A percentile compares a stretch with the other conserved stretches of the same genome.
These are phyloP conservation scores for Zaprionus camerounensis DNA, from an alignment of 1,140 invertebrate species.

Conservation along the genomic window DNA sequence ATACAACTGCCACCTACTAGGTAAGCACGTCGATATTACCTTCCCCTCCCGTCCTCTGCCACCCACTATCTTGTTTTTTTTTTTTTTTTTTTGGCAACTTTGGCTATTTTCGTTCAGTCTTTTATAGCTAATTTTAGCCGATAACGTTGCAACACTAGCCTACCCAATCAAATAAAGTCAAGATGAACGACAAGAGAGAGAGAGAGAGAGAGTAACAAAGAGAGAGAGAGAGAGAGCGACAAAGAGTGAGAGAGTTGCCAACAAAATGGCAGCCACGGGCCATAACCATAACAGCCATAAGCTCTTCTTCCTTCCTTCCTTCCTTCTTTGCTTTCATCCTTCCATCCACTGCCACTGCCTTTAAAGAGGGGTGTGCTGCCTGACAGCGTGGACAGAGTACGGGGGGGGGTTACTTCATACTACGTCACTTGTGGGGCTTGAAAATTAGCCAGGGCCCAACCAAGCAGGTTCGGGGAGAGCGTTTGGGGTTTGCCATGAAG, in stretches of 20 bases:
- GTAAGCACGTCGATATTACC: neutral
- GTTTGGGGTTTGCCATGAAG: neutral
- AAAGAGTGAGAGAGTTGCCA: neutral
- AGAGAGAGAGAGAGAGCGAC: neutral
- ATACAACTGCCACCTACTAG: slow-evolving; percentile 9
- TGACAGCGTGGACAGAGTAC: neutral
- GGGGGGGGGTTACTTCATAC: neutral
- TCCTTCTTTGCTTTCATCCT: neutral
- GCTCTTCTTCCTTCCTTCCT: neutral
- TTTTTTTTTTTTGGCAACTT: slow-evolving; percentile 11
- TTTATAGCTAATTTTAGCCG: neutral
- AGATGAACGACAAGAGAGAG: too few species aligned
- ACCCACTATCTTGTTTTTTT: neutral
- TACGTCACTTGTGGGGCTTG: slow-evolving; percentile 66
- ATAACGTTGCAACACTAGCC: neutral
- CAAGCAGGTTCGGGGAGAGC: neutral
- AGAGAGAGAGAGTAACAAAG: too few species aligned
- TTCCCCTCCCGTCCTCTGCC: neutral
- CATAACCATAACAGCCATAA: slow-evolving; percentile 10
- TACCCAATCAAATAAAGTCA: too few species aligned
- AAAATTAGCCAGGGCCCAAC: slow-evolving; percentile 46
- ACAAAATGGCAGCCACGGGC: slow-evolving; percentile 64
- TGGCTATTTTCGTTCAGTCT: neutral
- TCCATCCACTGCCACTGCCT: neutral
- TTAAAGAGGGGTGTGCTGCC: neutral